phyloP scores from a whole-genome alignment of 2,888 invertebrate genomes.

The Stratiomys singularior region DNA sequence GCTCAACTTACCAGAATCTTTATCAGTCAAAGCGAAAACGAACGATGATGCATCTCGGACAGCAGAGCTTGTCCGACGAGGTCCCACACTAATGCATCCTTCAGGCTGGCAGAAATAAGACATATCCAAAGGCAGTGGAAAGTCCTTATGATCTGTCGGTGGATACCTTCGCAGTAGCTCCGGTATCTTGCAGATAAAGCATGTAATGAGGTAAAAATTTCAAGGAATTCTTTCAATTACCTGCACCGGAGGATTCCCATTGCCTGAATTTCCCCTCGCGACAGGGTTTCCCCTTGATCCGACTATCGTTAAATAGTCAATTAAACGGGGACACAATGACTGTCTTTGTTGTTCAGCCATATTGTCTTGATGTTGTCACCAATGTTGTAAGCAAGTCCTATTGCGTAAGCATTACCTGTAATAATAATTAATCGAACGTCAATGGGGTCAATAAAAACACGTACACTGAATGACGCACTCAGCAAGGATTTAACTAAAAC shows the following conservation, averaged over 20 bases:
- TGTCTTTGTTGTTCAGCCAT: constrained; percentile 77
- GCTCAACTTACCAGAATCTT: constrained; percentile 86
- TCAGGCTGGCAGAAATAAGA: constrained; percentile 99
- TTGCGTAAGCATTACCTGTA: background rate
- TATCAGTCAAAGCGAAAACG: constrained; percentile 98
- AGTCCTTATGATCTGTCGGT: constrained; percentile 95
- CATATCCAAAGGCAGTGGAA: constrained; percentile 96
- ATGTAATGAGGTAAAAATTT: background rate
- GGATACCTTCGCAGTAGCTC: constrained; percentile 96
- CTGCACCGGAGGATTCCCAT: constrained; percentile 79
- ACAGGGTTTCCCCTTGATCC: constrained; percentile 83
- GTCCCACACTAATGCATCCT: constrained; percentile 93
- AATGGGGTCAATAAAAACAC: too few relatives aligned
- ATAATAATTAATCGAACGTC: too few relatives aligned
- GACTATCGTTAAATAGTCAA: constrained; percentile 97
- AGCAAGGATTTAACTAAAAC: too few relatives aligned
- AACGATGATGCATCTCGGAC: constrained; percentile 94
- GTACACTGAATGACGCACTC: too few relatives aligned
- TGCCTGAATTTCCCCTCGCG: constrained; percentile 68
- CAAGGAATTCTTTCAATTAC: constrained; percentile 63
- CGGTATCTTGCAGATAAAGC: constrained; percentile 74
- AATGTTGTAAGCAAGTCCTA: background rate
- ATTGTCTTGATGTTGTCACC: background rate
- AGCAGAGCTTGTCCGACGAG: constrained; percentile 77
- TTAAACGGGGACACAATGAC: constrained; percentile 84